Percentiles rank a stretch among this genome's conserved stretches.
phyloP scores from a whole-genome alignment of 2,888 invertebrate species.

The Tetheella fluctuosa region DNA sequence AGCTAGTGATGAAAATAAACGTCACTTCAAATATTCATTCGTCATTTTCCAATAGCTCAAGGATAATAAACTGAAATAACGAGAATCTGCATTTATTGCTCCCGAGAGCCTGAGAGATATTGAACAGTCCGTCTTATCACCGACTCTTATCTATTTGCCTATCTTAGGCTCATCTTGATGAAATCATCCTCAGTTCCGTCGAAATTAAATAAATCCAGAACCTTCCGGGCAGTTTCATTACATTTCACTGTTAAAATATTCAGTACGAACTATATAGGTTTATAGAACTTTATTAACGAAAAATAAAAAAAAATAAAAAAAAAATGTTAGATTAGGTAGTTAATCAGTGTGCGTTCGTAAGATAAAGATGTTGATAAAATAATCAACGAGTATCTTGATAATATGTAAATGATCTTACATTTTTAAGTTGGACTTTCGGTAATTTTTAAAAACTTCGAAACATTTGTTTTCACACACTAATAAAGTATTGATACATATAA shows the following conservation, averaged over 20 bases:
- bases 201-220: not conserved
- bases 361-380: no score
- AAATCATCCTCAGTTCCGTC: constrained; percentile 25
- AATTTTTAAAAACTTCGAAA: no score
- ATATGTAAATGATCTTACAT: no score
- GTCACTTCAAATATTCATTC: not conserved
- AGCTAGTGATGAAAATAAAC: not conserved
- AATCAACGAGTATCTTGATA: no score
- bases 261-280: not conserved
- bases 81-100: constrained; percentile 21
- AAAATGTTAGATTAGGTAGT: no score
- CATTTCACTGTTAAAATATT: not conserved
- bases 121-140: not conserved
- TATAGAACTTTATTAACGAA: no score
- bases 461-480: no score
- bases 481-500: no score
- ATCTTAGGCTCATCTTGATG: constrained; percentile 23
- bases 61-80: not conserved
- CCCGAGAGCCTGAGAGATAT: constrained; percentile 11
- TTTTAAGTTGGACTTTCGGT: no score
- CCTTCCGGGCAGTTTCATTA: not conserved
- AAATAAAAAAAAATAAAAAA: no score
- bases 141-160: constrained; percentile 1
- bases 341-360: no score
- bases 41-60: not conserved